These are phyloP conservation scores for Threskiornis aethiopicus DNA, from an alignment of 2,797 vertebrate genomes.

Conservation along the genomic window DNA sequence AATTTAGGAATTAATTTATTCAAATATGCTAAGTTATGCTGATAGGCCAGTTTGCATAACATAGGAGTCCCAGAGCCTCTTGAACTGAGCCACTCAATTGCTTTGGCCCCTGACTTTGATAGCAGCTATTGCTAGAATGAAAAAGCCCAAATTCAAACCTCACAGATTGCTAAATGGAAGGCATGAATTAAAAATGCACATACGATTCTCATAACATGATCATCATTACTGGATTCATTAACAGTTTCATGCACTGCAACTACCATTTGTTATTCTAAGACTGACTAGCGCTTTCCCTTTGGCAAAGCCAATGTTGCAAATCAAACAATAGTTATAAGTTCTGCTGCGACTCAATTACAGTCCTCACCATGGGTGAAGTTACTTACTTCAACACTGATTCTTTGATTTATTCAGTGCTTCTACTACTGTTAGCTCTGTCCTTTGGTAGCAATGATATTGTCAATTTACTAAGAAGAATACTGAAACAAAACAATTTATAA, in stretches of 20 bases:
- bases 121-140: neutral
- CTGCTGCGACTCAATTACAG: neutral
- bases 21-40: neutral
- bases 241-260: neutral
- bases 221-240: neutral
- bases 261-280: neutral
- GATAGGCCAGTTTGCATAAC: neutral
- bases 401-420: neutral
- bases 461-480: neutral
- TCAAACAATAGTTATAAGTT: neutral
- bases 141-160: neutral
- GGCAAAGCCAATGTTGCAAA: neutral
- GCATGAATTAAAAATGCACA: neutral
- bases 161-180: neutral
- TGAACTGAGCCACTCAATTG: neutral
- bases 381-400: neutral
- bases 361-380: neutral
- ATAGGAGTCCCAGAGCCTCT: neutral
- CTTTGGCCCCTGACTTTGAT: neutral
- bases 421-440: neutral
- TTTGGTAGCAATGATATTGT: neutral
- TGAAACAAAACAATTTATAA: neutral
- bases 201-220: neutral
- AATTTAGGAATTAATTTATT: neutral
- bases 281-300: neutral